These are phyloP conservation scores for Phrynocephalus vlangalii DNA, from an alignment of 2,797 vertebrate genomes.

Conservation along the genomic window DNA sequence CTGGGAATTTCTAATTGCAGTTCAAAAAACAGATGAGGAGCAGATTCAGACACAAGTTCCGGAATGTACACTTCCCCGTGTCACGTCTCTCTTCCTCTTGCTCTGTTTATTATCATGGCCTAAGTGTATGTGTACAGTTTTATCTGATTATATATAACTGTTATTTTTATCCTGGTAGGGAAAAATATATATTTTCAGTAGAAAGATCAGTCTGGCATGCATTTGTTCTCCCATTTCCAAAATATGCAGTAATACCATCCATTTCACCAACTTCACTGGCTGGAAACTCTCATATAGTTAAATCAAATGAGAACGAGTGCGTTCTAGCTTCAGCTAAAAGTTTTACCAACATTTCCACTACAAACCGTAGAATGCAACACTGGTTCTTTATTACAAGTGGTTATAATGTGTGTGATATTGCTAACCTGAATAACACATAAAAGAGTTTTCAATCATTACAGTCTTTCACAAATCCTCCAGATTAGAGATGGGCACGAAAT, in stretches of 20 bases:
- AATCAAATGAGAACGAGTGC: background rate
- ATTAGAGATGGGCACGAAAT: too few relatives aligned
- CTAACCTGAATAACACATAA: background rate
- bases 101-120: conserved; percentile 16
- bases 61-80: background rate
- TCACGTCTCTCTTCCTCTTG: background rate
- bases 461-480: background rate
- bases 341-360: conserved; percentile 4
- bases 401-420: background rate
- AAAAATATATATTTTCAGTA: conserved; percentile 3
- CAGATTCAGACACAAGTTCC: background rate
- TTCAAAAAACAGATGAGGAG: background rate
- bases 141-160: conserved; percentile 16
- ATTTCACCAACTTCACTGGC: conserved; percentile 3
- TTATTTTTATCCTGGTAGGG: conserved; percentile 1
- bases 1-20: background rate
- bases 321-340: background rate
- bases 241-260: conserved; percentile 19
- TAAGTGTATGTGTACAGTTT: background rate
- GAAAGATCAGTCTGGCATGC: background rate
- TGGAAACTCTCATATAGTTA: background rate
- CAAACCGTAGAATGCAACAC: background rate
- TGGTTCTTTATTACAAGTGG: background rate
- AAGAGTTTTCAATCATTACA: background rate
- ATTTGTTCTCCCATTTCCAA: conserved; percentile 13